Evolutionary conservation across 2,113 vertebrate species (phyloP).

Genomic region (Myotis davidii): DNA sequence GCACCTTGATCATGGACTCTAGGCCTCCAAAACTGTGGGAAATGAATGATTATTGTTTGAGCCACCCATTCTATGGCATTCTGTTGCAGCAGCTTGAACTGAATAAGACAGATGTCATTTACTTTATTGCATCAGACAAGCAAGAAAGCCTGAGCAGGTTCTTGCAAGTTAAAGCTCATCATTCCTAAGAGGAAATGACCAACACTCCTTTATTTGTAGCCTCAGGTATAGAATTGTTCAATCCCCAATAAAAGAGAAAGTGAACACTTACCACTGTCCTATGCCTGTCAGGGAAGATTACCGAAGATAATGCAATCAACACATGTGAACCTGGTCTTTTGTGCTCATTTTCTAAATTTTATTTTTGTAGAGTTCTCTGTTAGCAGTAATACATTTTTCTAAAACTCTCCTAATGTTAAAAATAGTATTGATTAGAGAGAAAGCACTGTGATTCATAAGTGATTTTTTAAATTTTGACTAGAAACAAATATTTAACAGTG

Average conservation of each 20-base stretch:
- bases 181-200: not conserved
- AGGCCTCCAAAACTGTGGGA: not conserved
- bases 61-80: not conserved
- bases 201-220: not conserved
- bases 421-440: not conserved
- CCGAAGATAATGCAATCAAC: not conserved
- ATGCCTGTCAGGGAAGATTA: not conserved
- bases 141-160: not conserved
- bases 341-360: not conserved
- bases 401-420: not conserved
- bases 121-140: not conserved
- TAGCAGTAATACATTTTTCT: not conserved
- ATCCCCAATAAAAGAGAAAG: not conserved
- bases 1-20: not conserved
- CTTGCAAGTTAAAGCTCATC: not conserved
- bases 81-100: not conserved
- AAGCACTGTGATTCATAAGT: not conserved
- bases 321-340: not conserved
- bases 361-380: conserved; percentile 5
- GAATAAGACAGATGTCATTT: not conserved
- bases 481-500: conserved; percentile 16
- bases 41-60: not conserved
- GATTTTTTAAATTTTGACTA: conserved; percentile 32
- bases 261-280: not conserved
- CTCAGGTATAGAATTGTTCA: not conserved